Conservation (phyloP, 2,797 vertebrate species). For the Choloepus didactylus region DNA sequence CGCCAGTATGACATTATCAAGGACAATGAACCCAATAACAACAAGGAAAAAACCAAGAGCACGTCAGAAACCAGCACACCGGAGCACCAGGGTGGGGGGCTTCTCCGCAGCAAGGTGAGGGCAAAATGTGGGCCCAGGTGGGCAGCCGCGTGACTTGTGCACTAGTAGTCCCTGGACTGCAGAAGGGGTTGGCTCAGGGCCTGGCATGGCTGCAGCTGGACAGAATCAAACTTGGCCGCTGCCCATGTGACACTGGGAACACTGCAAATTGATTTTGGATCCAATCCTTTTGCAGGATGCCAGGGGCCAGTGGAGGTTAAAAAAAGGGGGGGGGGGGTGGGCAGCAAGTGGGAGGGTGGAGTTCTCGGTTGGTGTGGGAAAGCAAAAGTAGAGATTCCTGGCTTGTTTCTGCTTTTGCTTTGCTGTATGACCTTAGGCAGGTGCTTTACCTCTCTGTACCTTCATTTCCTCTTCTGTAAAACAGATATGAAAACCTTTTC, state of each 20-base stretch:
- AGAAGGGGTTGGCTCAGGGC: constrained; percentile 59
- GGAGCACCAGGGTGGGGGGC: constrained; percentile 95
- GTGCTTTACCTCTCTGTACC: constrained; percentile 47
- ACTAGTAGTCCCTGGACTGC: constrained; percentile 10
- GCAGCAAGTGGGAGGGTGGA: not conserved
- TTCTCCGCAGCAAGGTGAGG: constrained; percentile 96
- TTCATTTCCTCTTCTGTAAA: constrained; percentile 54
- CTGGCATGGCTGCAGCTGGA: constrained; percentile 36
- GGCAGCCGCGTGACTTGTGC: not conserved
- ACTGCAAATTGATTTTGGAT: constrained; percentile 70
- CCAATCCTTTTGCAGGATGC: constrained; percentile 55
- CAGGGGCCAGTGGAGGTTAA: constrained; percentile 25
- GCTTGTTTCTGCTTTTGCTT: not conserved
- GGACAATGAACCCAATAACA: constrained; percentile 98
- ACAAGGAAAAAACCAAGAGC: constrained; percentile 98
- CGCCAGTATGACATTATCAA: constrained; percentile 99
- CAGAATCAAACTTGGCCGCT: constrained; percentile 61
- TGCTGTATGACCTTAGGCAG: not conserved
- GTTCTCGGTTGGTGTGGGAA: not conserved
- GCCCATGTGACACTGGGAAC: constrained; percentile 47
- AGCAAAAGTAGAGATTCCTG: not conserved
- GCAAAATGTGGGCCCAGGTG: fast-evolving
- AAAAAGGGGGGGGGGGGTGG: no score
- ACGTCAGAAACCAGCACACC: constrained; percentile 97
- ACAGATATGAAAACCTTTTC: constrained; percentile 76